Percentiles rank a stretch among this genome's conserved stretches.
Evolutionary conservation across 2,113 vertebrate genomes (phyloP).

Genomic region (Lutjanus erythropterus): DNA sequence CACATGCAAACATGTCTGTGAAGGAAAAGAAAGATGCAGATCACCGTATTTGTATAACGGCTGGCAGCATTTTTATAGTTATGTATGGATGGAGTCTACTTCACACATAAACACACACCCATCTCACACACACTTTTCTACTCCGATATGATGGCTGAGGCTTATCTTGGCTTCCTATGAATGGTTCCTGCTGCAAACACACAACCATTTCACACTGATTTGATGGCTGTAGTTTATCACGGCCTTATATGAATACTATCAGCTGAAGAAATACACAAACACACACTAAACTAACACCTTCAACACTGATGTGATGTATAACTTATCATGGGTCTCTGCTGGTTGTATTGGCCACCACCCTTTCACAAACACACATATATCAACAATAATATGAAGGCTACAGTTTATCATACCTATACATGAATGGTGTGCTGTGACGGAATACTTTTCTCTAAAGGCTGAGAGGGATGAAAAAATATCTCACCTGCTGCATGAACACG

Average conservation of each 20-base stretch:
- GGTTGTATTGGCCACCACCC: background rate
- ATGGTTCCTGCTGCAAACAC: constrained; percentile 23
- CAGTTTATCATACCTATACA: constrained; percentile 36
- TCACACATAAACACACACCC: background rate
- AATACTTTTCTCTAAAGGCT: constrained; percentile 4
- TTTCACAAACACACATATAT: background rate
- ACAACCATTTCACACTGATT: background rate
- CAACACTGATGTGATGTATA: background rate
- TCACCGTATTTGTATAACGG: background rate
- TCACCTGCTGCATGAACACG: constrained; percentile 3
- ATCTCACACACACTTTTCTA: background rate
- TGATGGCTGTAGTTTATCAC: constrained; percentile 34
- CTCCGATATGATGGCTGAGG: background rate
- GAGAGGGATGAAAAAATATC: constrained; percentile 33
- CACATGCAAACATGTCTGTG: background rate
- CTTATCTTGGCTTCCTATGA: constrained; percentile 28
- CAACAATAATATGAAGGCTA: background rate
- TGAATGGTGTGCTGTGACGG: background rate
- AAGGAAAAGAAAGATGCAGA: background rate
- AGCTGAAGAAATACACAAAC: background rate
- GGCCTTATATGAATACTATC: constrained; percentile 26
- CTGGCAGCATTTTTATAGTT: background rate
- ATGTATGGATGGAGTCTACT: background rate
- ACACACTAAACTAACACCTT: constrained; percentile 2
- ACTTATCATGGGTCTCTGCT: constrained; percentile 1